Conservation (phyloP, 35 echinoderm and acorn worm genomes). For the Heliocidaris erythrogramma region DNA sequence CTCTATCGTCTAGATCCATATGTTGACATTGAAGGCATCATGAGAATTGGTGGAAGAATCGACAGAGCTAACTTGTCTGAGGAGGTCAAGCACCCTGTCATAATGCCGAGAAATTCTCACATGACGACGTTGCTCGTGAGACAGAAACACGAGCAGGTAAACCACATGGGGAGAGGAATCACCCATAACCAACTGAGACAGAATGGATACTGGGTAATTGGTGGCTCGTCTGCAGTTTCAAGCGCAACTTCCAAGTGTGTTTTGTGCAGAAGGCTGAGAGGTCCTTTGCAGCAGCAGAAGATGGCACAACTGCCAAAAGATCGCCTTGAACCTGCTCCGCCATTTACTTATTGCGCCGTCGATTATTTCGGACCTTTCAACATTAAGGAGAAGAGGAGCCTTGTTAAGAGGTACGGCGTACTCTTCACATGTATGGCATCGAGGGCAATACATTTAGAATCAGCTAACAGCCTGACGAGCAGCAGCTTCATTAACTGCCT, state of each 20-base stretch:
- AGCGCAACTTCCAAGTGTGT: too few relatives aligned
- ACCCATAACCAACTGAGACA: constrained; percentile 63
- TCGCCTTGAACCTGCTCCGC: too few relatives aligned
- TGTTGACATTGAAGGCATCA: constrained; percentile 63
- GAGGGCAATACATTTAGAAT: too few relatives aligned
- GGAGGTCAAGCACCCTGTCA: too few relatives aligned
- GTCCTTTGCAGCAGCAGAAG: too few relatives aligned
- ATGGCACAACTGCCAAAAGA: too few relatives aligned
- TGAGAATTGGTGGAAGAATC: constrained; percentile 76
- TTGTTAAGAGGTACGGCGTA: constrained; percentile 50
- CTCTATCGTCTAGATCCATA: constrained; percentile 76
- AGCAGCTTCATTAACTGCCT: constrained; percentile 75
- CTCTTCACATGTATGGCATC: constrained; percentile 60
- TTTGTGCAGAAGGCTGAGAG: too few relatives aligned
- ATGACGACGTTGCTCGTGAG: constrained; percentile 74
- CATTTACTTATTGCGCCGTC: neutral
- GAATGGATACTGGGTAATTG: constrained; percentile 79
- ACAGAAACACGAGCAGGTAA: constrained; percentile 70
- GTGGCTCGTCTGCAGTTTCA: too few relatives aligned
- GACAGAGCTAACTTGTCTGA: constrained; percentile 29
- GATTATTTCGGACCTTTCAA: constrained; percentile 66
- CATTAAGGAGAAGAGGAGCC: constrained; percentile 46
- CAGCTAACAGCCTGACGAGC: constrained; percentile 44
- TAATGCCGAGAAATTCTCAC: constrained; percentile 68
- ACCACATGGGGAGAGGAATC: constrained; percentile 67